Evolutionary conservation across 2,888 invertebrate genomes (phyloP).

Genomic region (Drosophila niveifrons): DNA sequence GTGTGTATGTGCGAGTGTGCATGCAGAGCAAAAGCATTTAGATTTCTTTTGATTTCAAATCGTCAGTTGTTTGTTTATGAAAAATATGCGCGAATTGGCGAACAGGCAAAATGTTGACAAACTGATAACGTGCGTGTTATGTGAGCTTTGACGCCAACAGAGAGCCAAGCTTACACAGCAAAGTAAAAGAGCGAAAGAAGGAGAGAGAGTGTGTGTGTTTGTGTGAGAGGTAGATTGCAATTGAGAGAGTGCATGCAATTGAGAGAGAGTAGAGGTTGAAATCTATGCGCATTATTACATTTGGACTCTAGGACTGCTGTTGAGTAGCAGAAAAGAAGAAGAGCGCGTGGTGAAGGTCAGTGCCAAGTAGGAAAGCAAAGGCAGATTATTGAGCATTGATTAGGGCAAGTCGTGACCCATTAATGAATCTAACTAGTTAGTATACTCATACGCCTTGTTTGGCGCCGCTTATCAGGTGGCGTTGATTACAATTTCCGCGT

Average conservation of each 20-base stretch:
- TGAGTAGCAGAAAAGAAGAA: conserved; percentile 29
- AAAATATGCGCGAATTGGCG: conserved; percentile 64
- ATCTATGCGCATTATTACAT: conserved; percentile 20
- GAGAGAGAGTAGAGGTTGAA: conserved; percentile 11
- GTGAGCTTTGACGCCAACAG: conserved; percentile 52
- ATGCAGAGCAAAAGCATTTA: conserved; percentile 53
- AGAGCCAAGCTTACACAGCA: conserved; percentile 35
- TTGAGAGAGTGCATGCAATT: not conserved
- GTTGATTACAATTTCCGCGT: conserved; percentile 54
- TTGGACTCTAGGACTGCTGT: not conserved
- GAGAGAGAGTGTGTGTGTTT: not conserved
- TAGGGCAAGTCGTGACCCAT: conserved; percentile 42
- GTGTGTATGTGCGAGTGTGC: conserved; percentile 15
- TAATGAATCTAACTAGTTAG: conserved; percentile 7
- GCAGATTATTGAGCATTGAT: conserved; percentile 37
- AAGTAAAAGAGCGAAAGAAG: conserved; percentile 3
- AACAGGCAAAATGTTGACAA: conserved; percentile 59
- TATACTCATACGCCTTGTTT: conserved; percentile 8
- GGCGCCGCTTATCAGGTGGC: conserved; percentile 29
- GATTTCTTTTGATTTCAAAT: conserved; percentile 54
- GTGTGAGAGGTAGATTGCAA: not conserved
- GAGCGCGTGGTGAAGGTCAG: conserved; percentile 57
- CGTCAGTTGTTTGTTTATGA: conserved; percentile 75
- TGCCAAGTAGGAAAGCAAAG: conserved; percentile 34
- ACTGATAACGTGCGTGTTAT: conserved; percentile 67